phyloP scores from a whole-genome alignment of 2,888 invertebrate genomes.

The Cloeon dipterum region DNA sequence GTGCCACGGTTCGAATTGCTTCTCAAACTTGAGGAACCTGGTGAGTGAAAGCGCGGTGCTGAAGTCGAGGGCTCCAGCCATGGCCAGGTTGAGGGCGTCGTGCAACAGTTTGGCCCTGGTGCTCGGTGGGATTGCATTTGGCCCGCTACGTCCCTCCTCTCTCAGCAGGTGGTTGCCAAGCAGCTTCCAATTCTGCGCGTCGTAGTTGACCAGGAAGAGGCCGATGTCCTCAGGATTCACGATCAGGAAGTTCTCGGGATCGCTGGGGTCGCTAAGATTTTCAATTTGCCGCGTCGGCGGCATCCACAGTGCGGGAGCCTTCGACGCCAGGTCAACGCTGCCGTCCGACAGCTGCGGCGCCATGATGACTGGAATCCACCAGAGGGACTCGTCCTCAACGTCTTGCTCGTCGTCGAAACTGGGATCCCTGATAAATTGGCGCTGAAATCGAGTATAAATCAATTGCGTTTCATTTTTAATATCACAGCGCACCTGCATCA shows the following conservation, averaged over 20 bases:
- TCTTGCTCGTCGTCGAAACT: not conserved
- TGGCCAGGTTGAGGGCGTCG: slow-evolving; percentile 56
- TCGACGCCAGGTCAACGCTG: slow-evolving; percentile 27
- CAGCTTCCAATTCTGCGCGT: slow-evolving; percentile 50
- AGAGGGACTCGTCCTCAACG: slow-evolving; percentile 40
- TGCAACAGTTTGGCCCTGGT: slow-evolving; percentile 53
- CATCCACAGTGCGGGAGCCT: slow-evolving; percentile 19
- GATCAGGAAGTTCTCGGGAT: slow-evolving; percentile 43
- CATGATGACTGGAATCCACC: slow-evolving; percentile 51
- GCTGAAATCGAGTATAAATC: slow-evolving; percentile 4
- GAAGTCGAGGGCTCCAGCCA: slow-evolving; percentile 52
- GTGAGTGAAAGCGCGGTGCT: slow-evolving; percentile 59
- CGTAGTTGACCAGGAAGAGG: slow-evolving; percentile 71
- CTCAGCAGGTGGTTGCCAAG: slow-evolving; percentile 32
- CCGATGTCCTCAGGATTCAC: slow-evolving; percentile 70
- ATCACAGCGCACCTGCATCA: not conserved
- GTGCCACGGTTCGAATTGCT: slow-evolving; percentile 57
- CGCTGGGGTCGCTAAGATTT: slow-evolving; percentile 23
- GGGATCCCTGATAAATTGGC: slow-evolving; percentile 5
- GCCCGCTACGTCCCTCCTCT: slow-evolving; percentile 12
- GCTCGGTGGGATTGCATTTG: slow-evolving; percentile 34
- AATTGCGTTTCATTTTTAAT: slow-evolving; percentile 3
- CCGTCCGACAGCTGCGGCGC: slow-evolving; percentile 24
- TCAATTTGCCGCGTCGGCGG: slow-evolving; percentile 9
- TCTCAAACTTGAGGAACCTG: slow-evolving; percentile 44